A percentile compares a stretch with the other conserved stretches of the same genome.
phyloP scores from a whole-genome alignment of 2,797 vertebrate genomes.

The Muraenolepis orangiensis region DNA sequence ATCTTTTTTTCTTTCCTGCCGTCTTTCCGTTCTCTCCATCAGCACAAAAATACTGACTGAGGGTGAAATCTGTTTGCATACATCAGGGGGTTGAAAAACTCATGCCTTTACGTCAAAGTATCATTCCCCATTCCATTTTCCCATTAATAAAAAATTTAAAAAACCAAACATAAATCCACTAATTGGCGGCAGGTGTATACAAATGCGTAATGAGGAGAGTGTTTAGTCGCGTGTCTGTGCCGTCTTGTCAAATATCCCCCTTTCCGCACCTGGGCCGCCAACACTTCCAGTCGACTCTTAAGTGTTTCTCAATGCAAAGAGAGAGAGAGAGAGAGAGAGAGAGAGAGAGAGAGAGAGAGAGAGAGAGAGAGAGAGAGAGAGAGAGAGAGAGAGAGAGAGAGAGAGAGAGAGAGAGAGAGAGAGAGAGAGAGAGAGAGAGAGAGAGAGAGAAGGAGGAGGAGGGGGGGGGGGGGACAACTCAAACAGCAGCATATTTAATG shows the following conservation, averaged over 20 bases:
- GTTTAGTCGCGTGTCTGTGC: neutral
- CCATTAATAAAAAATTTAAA: too few species aligned
- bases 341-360: neutral
- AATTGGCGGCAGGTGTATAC: neutral
- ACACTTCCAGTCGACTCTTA: neutral
- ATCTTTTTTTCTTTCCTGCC: too few species aligned
- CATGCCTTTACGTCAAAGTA: too few species aligned
- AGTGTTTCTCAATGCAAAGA: neutral
- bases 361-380: neutral
- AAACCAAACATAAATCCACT: neutral
- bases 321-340: neutral
- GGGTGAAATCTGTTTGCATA: neutral
- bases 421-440: neutral
- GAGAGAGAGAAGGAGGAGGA: too few species aligned
- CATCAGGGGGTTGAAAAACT: too few species aligned
- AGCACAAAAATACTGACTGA: constrained; percentile 1
- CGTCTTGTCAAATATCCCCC: neutral
- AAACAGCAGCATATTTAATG: neutral
- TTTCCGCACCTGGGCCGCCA: neutral
- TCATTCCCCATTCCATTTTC: too few species aligned
- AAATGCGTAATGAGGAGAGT: neutral
- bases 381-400: neutral
- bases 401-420: neutral
- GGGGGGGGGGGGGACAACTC: too few species aligned
- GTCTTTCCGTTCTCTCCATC: neutral